phyloP scores from a whole-genome alignment of 2,797 vertebrate species.

The Chanos chanos region DNA sequence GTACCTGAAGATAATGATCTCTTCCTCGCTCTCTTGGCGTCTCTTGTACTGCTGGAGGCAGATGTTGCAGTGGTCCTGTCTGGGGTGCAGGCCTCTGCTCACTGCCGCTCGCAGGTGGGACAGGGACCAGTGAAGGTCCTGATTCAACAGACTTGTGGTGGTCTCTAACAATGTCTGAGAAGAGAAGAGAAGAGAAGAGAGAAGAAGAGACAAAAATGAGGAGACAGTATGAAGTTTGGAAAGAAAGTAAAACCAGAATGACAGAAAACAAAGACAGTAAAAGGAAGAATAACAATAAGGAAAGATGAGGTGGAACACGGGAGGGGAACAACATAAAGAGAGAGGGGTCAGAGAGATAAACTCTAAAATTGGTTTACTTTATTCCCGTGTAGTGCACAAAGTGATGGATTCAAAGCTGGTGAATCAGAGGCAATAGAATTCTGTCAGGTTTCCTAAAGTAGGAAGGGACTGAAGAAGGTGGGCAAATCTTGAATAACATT shows the following conservation, averaged over 20 bases:
- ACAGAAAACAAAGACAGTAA: background rate
- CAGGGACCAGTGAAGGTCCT: constrained; percentile 95
- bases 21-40: constrained; percentile 81
- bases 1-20: constrained; percentile 95
- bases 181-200: background rate
- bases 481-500: no score
- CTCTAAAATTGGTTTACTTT: background rate
- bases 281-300: no score
- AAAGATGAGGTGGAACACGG: no score
- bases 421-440: background rate
- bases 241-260: background rate
- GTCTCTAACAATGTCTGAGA: constrained; percentile 92
- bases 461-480: no score
- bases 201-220: background rate
- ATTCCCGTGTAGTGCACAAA: background rate
- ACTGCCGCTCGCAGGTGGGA: constrained; percentile 87
- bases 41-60: constrained; percentile 95
- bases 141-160: constrained; percentile 90
- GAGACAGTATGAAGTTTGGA: background rate
- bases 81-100: constrained; percentile 86
- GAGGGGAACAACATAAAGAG: no score
- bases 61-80: constrained; percentile 91
- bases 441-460: constrained; percentile 11
- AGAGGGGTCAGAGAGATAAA: background rate
- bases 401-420: background rate